Percentiles rank a stretch among this genome's conserved stretches.
These are phyloP conservation scores for Neosalanx taihuensis DNA, from an alignment of 2,797 vertebrate genomes.

Conservation along the genomic window DNA sequence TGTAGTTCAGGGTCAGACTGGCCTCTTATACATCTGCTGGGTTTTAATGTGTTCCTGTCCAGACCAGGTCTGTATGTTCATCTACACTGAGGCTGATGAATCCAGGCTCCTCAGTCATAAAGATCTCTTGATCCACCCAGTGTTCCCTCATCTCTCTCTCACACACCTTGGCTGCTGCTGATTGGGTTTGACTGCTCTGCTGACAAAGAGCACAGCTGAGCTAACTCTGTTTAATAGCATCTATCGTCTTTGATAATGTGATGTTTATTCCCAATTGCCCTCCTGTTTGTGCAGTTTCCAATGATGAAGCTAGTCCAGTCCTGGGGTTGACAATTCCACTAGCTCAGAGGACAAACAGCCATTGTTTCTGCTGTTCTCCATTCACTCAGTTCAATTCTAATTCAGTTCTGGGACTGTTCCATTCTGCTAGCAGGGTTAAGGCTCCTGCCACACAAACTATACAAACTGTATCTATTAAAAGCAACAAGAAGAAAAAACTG, in stretches of 20 bases:
- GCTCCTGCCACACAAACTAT: slow-evolving; percentile 33
- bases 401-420: slow-evolving; percentile 54
- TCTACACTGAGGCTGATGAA: too few species aligned
- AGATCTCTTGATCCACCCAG: not conserved
- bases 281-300: slow-evolving; percentile 59
- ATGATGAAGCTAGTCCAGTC: slow-evolving; percentile 58
- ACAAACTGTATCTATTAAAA: slow-evolving; percentile 42
- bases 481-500: slow-evolving; percentile 36
- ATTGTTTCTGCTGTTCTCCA: slow-evolving; percentile 32
- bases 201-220: not conserved
- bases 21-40: too few species aligned
- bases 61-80: too few species aligned
- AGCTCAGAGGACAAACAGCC: slow-evolving; percentile 53
- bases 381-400: slow-evolving; percentile 68
- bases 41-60: too few species aligned
- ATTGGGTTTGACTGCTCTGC: not conserved
- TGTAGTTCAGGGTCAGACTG: too few species aligned
- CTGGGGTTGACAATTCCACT: slow-evolving; percentile 54
- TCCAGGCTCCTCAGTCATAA: not conserved
- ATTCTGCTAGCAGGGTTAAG: slow-evolving; percentile 42
- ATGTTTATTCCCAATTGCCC: slow-evolving; percentile 62
- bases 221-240: slow-evolving; percentile 24
- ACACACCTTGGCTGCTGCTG: not conserved
- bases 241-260: slow-evolving; percentile 42
- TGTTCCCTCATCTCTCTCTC: too few species aligned